Percentiles rank a stretch among this genome's conserved stretches.
Conservation (phyloP, 2,113 vertebrate species). For the Alligator sinensis region DNA sequence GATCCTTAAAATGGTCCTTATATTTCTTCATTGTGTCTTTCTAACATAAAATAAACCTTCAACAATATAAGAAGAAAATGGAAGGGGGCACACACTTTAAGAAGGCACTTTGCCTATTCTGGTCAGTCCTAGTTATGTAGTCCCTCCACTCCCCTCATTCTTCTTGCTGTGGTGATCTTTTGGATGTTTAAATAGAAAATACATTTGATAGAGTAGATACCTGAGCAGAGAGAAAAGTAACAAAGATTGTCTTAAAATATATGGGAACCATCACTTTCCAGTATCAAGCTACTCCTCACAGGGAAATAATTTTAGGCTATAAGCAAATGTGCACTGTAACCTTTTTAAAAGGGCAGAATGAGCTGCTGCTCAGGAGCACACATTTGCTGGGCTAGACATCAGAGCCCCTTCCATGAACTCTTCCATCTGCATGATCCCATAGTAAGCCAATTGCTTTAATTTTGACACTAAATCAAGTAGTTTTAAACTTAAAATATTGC, state of each 20-base stretch:
- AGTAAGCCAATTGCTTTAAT: too few relatives aligned
- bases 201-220: neutral
- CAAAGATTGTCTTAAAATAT: neutral
- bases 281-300: neutral
- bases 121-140: too few relatives aligned
- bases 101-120: neutral
- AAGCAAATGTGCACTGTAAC: too few relatives aligned
- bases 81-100: neutral
- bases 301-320: neutral
- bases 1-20: neutral
- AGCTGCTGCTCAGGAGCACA: neutral
- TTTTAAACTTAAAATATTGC: too few relatives aligned
- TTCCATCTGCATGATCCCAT: neutral
- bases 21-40: neutral
- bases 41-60: neutral
- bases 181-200: neutral
- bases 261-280: neutral
- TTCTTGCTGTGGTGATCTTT: neutral
- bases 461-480: too few relatives aligned
- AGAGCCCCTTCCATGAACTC: neutral
- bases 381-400: too few relatives aligned
- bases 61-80: neutral
- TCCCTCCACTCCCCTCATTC: too few relatives aligned
- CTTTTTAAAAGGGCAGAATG: neutral
- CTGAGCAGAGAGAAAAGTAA: neutral